phyloP scores from a whole-genome alignment of 2,888 invertebrate genomes.

The Argyra leucocephala region DNA sequence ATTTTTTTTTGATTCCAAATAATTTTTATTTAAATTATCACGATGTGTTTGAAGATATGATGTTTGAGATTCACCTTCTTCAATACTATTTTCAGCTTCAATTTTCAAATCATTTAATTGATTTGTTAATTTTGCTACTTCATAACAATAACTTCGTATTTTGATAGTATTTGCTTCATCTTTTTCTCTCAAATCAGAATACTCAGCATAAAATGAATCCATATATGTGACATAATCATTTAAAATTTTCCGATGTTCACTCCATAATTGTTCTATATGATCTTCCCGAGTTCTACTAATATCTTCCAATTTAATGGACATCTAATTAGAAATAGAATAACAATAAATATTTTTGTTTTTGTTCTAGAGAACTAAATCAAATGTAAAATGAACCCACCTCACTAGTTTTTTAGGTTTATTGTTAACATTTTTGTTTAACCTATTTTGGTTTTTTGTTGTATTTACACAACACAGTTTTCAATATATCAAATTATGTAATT shows the following conservation, averaged over 20 bases:
- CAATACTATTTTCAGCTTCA: slow-evolving; percentile 45
- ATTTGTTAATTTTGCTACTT: slow-evolving; percentile 37
- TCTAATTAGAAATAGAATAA: too few relatives aligned
- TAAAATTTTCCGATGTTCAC: slow-evolving; percentile 41
- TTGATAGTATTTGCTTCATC: slow-evolving; percentile 39
- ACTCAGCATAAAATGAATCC: slow-evolving; percentile 43
- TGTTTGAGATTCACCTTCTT: slow-evolving; percentile 44
- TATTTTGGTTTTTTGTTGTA: too few relatives aligned
- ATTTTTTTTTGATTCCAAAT: slow-evolving; percentile 48
- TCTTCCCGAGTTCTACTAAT: slow-evolving; percentile 44
- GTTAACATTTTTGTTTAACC: too few relatives aligned
- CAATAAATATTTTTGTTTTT: too few relatives aligned
- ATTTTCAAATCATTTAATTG: slow-evolving; percentile 42
- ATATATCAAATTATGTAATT: too few relatives aligned
- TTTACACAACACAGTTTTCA: too few relatives aligned
- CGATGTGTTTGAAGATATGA: slow-evolving; percentile 45
- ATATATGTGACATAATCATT: slow-evolving; percentile 41
- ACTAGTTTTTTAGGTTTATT: too few relatives aligned
- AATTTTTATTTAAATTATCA: slow-evolving; percentile 45
- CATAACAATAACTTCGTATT: slow-evolving; percentile 39
- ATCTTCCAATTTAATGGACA: slow-evolving; percentile 40
- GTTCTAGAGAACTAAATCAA: too few relatives aligned
- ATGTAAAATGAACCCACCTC: too few relatives aligned
- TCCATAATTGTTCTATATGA: slow-evolving; percentile 46
- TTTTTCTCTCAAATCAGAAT: slow-evolving; percentile 41